Conservation (phyloP, 2,797 vertebrate genomes). For the Kryptopterus vitreolus region DNA sequence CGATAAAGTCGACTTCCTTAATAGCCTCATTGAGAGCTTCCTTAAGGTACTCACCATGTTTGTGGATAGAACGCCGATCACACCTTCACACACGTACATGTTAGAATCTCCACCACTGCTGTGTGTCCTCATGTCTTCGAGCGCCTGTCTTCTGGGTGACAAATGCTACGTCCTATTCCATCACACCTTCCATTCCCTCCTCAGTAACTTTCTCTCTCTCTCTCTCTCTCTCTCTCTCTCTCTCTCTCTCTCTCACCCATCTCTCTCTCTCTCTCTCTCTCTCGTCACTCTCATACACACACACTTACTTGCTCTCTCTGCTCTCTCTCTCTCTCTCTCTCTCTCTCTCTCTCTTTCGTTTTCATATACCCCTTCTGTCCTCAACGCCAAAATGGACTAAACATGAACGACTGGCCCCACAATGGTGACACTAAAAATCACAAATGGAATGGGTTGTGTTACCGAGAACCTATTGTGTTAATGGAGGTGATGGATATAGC, state of each 20-base stretch:
- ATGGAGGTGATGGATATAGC: slow-evolving; percentile 17
- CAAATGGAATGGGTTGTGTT: background rate
- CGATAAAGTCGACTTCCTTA: slow-evolving; percentile 39
- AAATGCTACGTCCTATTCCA: slow-evolving; percentile 34
- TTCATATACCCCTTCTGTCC: slow-evolving; percentile 17
- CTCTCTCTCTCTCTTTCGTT: background rate
- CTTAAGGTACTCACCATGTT: slow-evolving; percentile 45
- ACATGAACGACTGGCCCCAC: background rate
- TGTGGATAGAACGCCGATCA: slow-evolving; percentile 32
- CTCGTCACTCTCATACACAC: background rate
- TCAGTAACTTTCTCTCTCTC: slow-evolving; percentile 17
- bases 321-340: slow-evolving; percentile 24
- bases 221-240: slow-evolving; percentile 21
- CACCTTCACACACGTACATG: slow-evolving; percentile 19
- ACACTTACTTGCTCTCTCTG: background rate
- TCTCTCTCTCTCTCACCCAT: slow-evolving; percentile 15
- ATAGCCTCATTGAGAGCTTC: slow-evolving; percentile 20
- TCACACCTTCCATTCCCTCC: slow-evolving; percentile 29
- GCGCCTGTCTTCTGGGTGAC: slow-evolving; percentile 10
- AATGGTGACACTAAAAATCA: background rate
- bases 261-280: slow-evolving; percentile 20
- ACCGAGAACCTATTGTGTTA: slow-evolving; percentile 8
- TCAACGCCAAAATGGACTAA: background rate
- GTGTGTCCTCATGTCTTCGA: slow-evolving; percentile 29
- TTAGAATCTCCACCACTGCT: slow-evolving; percentile 33